phyloP scores from a whole-genome alignment of 2,888 invertebrate species.

The Drosophila emarginata region DNA sequence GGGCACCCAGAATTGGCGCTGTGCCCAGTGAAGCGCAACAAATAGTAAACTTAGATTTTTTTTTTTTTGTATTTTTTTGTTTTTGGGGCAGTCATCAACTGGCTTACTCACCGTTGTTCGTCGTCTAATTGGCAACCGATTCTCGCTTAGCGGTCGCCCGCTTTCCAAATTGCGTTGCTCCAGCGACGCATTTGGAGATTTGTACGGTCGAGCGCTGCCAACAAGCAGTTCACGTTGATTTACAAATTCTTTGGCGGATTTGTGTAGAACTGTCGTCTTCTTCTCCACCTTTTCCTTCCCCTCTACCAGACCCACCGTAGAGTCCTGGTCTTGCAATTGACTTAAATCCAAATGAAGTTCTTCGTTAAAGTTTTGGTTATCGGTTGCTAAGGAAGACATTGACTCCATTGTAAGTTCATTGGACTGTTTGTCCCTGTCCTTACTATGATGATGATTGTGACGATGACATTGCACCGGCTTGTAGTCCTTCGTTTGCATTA shows the following conservation, averaged over 20 bases:
- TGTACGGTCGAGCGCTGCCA: constrained; percentile 66
- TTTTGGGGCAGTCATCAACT: neutral
- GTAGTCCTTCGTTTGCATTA: constrained; percentile 50
- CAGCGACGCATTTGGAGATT: constrained; percentile 66
- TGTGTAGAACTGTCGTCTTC: constrained; percentile 33
- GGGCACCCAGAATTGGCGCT: constrained; percentile 38
- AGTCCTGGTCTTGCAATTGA: constrained; percentile 2
- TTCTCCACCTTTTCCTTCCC: neutral
- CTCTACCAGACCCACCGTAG: constrained; percentile 4
- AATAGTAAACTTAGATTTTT: constrained; percentile 11
- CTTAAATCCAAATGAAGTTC: constrained; percentile 43
- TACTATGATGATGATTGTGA: neutral
- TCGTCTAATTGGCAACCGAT: constrained; percentile 64
- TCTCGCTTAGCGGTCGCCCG: constrained; percentile 71
- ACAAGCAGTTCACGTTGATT: constrained; percentile 70
- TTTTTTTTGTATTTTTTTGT: neutral
- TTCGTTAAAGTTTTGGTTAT: constrained; percentile 40
- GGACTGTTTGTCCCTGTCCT: constrained; percentile 43
- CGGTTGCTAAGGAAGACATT: constrained; percentile 64
- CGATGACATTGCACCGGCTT: constrained; percentile 58
- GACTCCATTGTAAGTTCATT: constrained; percentile 49
- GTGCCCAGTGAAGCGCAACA: constrained; percentile 61
- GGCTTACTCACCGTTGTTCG: constrained; percentile 53
- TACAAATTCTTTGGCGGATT: constrained; percentile 70
- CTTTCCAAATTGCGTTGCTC: constrained; percentile 48